phyloP scores from a whole-genome alignment of 2,113 vertebrate genomes.

The Planiliza haematocheilus region DNA sequence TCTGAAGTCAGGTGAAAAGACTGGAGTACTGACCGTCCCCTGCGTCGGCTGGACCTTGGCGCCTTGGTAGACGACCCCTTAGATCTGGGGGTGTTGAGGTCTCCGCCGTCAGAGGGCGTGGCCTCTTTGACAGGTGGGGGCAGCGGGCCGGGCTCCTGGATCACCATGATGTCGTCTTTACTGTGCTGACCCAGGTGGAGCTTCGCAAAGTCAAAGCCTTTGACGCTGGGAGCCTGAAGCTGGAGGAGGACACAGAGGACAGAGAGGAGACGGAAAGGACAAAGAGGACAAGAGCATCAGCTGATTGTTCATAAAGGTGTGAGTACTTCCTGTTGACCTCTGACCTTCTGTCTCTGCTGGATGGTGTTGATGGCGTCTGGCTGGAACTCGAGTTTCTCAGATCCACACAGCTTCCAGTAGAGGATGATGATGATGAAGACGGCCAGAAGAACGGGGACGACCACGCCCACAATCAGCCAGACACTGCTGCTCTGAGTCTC shows the following conservation, averaged over 20 bases:
- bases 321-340: slow-evolving; percentile 10
- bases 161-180: slow-evolving; percentile 95
- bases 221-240: slow-evolving; percentile 96
- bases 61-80: slow-evolving; percentile 89
- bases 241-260: slow-evolving; percentile 65
- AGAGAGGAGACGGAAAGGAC: too few relatives aligned
- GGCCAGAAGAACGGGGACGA: slow-evolving; percentile 92
- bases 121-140: slow-evolving; percentile 90
- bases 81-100: slow-evolving; percentile 92
- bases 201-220: slow-evolving; percentile 98
- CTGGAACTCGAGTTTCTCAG: slow-evolving; percentile 97
- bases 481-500: slow-evolving; percentile 92
- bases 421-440: slow-evolving; percentile 93
- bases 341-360: slow-evolving; percentile 97
- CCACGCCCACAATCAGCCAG: slow-evolving; percentile 95
- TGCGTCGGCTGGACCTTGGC: slow-evolving; percentile 84
- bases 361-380: slow-evolving; percentile 94
- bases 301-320: not conserved
- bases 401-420: slow-evolving; percentile 98
- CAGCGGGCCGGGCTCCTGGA: slow-evolving; percentile 90
- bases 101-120: slow-evolving; percentile 92
- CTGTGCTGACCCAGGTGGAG: slow-evolving; percentile 97
- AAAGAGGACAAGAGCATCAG: slow-evolving; percentile 31
- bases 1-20: too few relatives aligned
- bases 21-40: slow-evolving; percentile 87